phyloP scores from a whole-genome alignment of 2,113 vertebrate genomes.

The Perca schrenkii region DNA sequence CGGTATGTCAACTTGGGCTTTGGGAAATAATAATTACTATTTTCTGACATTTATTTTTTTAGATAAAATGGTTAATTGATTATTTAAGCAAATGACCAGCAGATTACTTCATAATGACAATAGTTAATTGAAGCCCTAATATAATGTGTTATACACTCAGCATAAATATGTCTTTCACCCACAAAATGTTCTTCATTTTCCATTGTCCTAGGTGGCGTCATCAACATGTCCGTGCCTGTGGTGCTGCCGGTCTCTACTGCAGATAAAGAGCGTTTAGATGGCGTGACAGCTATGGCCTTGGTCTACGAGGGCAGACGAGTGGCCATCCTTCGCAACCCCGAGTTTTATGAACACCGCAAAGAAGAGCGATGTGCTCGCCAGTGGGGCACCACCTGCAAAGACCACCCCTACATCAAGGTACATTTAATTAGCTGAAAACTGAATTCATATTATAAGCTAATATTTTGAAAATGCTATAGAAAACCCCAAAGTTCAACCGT shows the following conservation, averaged over 20 bases:
- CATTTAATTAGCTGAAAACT: neutral
- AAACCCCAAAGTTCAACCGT: neutral
- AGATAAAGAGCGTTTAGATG: slow-evolving; percentile 94
- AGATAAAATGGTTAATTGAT: neutral
- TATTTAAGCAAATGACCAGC: neutral
- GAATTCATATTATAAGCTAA: neutral
- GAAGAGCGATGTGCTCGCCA: slow-evolving; percentile 97
- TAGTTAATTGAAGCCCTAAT: neutral
- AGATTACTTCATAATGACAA: neutral
- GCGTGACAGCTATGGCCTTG: slow-evolving; percentile 91
- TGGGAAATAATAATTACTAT: neutral
- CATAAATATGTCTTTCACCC: neutral
- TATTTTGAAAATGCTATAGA: neutral
- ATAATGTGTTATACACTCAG: neutral
- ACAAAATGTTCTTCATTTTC: neutral
- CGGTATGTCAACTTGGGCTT: neutral
- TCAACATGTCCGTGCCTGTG: slow-evolving; percentile 97
- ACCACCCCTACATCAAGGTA: slow-evolving; percentile 98
- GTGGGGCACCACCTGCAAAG: slow-evolving; percentile 96
- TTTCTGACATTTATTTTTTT: neutral
- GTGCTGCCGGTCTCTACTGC: slow-evolving; percentile 90
- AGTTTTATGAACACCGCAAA: slow-evolving; percentile 96
- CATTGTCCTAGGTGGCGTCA: slow-evolving; percentile 89
- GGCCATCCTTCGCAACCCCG: slow-evolving; percentile 96
- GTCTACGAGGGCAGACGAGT: slow-evolving; percentile 89